A percentile compares a stretch with the other conserved stretches of the same genome.
Conservation (phyloP, 1,140 invertebrate genomes). For the Ridgeia piscesae region DNA sequence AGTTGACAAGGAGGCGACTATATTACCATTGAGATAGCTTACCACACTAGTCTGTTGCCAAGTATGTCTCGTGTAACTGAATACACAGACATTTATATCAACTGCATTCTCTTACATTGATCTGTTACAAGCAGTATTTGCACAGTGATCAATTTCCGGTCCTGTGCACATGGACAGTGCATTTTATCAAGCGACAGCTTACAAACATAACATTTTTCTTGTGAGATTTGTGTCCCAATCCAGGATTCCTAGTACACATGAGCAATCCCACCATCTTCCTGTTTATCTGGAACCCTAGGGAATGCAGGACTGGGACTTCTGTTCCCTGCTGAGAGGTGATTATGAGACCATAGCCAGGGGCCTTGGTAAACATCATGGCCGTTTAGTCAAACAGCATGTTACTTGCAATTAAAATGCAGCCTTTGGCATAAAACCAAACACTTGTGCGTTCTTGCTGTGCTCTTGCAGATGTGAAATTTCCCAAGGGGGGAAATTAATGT, state of each 20-base stretch:
- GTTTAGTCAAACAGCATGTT: background rate
- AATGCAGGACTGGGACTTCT: background rate
- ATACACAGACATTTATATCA: background rate
- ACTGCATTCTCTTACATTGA: background rate
- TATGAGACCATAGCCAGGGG: background rate
- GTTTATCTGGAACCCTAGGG: background rate
- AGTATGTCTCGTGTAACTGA: background rate
- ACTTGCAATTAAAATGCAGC: background rate
- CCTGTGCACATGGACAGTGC: background rate
- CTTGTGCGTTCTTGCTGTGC: background rate
- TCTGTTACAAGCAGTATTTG: background rate
- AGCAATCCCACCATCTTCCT: background rate
- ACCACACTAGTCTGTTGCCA: background rate
- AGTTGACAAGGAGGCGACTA: background rate
- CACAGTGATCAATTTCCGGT: background rate
- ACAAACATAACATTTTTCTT: background rate
- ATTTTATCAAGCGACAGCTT: background rate
- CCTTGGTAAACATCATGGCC: background rate
- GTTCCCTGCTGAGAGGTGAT: background rate
- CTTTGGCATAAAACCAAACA: background rate
- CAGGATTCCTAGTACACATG: background rate
- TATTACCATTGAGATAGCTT: background rate
- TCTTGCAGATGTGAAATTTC: background rate
- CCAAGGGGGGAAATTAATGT: background rate
- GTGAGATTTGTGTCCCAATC: background rate